Conservation (phyloP, 2,888 invertebrate genomes). For the Drosophila anceps region DNA sequence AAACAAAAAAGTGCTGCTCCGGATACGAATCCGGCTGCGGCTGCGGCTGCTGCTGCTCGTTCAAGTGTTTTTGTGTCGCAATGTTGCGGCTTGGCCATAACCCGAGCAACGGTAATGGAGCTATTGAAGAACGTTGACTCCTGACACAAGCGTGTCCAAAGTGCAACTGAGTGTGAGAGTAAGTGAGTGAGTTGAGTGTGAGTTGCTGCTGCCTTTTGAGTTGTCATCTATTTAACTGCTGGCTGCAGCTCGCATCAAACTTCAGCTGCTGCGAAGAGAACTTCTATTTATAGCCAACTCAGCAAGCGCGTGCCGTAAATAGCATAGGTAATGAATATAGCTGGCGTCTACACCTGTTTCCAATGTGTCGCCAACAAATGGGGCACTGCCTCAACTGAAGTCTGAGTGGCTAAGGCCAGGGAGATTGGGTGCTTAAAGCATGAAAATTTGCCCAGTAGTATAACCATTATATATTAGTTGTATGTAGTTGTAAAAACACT, state of each 20-base stretch:
- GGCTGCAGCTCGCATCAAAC: conserved; percentile 29
- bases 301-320: conserved; percentile 43
- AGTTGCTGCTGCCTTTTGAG: conserved; percentile 14
- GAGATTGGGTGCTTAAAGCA: neutral
- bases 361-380: conserved; percentile 61
- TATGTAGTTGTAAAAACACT: neutral
- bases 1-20: conserved; percentile 50
- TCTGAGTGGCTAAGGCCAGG: conserved; percentile 15
- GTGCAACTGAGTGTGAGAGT: conserved; percentile 18
- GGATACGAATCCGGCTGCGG: neutral
- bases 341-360: conserved; percentile 78
- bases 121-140: conserved; percentile 52
- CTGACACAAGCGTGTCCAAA: conserved; percentile 17
- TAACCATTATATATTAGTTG: neutral
- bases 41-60: conserved; percentile 39
- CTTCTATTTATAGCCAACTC: conserved; percentile 54
- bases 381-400: conserved; percentile 19
- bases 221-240: conserved; percentile 49
- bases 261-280: conserved; percentile 12
- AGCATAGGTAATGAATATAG: conserved; percentile 39
- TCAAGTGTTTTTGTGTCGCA: conserved; percentile 78
- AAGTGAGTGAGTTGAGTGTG: neutral
- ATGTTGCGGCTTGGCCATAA: conserved; percentile 70
- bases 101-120: conserved; percentile 52
- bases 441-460: neutral